phyloP scores from a whole-genome alignment of 1,140 invertebrate genomes.

The Cyclargus thomasi region DNA sequence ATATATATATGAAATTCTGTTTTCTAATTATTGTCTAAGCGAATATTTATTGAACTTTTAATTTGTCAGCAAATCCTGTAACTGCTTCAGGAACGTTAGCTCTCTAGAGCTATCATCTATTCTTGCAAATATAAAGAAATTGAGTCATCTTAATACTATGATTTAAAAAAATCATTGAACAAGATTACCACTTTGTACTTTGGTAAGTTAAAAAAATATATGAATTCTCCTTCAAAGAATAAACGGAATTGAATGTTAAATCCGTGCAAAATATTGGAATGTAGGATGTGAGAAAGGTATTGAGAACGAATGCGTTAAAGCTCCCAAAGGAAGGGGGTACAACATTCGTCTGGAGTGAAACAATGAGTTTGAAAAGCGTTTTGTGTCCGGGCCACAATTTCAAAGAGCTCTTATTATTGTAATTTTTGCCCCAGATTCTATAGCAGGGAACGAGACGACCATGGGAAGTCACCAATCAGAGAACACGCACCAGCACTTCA shows the following conservation, averaged over 20 bases:
- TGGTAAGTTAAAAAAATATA: too few species aligned
- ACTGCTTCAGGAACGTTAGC: too few species aligned
- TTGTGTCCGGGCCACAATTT: constrained; percentile 54
- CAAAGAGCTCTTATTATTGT: constrained; percentile 45
- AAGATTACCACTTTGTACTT: too few species aligned
- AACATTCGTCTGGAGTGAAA: constrained; percentile 51
- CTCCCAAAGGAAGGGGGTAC: constrained; percentile 49
- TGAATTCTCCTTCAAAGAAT: too few species aligned
- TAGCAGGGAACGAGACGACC: constrained; percentile 26
- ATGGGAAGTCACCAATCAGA: constrained; percentile 22
- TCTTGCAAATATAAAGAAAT: too few species aligned
- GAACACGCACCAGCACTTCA: background rate
- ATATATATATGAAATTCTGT: too few species aligned
- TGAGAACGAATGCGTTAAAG: constrained; percentile 58
- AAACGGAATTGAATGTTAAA: constrained; percentile 32
- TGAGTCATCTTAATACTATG: too few species aligned
- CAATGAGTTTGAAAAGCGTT: constrained; percentile 58
- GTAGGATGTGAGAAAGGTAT: constrained; percentile 52
- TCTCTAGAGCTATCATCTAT: too few species aligned
- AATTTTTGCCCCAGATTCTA: constrained; percentile 37
- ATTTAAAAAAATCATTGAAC: too few species aligned
- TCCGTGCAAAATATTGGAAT: constrained; percentile 1
- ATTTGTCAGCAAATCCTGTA: too few species aligned
- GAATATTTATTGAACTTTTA: too few species aligned
- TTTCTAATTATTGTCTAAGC: too few species aligned